Base-by-base conservation (phyloP, 2,888 invertebrate genomes). In the Napeogenes sylphis region DNA sequence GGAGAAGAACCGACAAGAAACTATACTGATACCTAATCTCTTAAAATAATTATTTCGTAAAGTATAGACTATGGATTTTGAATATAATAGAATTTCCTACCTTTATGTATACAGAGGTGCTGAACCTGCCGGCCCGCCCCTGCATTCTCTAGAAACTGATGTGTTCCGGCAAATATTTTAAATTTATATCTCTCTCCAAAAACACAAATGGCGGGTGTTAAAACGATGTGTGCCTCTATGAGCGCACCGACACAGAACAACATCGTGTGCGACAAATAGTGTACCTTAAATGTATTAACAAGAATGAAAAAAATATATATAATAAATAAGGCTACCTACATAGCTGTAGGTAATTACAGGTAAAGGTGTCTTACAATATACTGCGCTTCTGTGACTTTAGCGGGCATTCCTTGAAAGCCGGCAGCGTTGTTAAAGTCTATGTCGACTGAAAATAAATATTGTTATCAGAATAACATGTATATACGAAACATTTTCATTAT, bases 361-460 rank as follows among this genome's bases (percentile, higher is more conserved):
- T 30, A 30, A 30, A 12, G 30, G 8, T 51, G 30, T 51, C 85
- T 81, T 73, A 89, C 90, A 58, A 89, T 64, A 72, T 71, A 80
- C 67, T 88, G 87, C 3, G 75, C 89, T 71, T 90, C 87, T 4
- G 75, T 73, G 0, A 62, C 4, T 45, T 78, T 73, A 21, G 84
- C 78, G 58, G 66, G 65, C 0, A 59, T 63, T 10, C 87, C 87
- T 45, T 77, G 63, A 72, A 87, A 87, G 12, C 82, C 79, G 4
- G 86, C 82, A 0, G 85, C 82, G 76, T 87, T 87, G 45, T 80
- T 66, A 67, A 86, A 88, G 71, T 87, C 87, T 63, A 87, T 83
- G 64, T 88, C 85, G 75, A 87, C 87, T 87, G 78, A 12, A 78
- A 82, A 62, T 6, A 56, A 21, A 14, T 12, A 12, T 35, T 47